Percentiles rank a stretch among this genome's conserved stretches.
Evolutionary conservation across 2,113 vertebrate species (phyloP).

Genomic region (Carassius auratus): DNA sequence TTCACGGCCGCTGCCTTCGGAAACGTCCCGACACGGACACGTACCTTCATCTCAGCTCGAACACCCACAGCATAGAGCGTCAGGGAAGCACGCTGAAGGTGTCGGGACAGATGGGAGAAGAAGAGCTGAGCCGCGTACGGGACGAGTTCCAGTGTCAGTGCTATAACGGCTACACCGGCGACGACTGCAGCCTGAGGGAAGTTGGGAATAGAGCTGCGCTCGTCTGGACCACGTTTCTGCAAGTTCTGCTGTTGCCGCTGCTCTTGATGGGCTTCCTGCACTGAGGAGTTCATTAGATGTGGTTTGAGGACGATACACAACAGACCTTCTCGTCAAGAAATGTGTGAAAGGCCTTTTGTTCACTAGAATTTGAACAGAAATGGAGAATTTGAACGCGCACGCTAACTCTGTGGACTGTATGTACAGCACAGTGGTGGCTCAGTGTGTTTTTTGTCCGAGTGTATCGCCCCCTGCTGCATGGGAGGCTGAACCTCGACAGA

Average conservation of each 20-base stretch:
- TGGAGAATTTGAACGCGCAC: not conserved
- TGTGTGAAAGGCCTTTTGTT: not conserved
- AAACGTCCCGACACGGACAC: conserved; percentile 61
- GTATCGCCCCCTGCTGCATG: conserved; percentile 34
- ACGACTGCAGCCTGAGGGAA: conserved; percentile 68
- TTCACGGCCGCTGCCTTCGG: conserved; percentile 85
- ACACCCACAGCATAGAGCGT: conserved; percentile 75
- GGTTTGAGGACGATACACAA: no score
- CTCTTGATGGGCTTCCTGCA: conserved; percentile 68
- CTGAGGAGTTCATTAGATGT: conserved; percentile 46
- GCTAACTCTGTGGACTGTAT: not conserved
- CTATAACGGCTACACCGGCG: conserved; percentile 81
- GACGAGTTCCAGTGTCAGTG: conserved; percentile 86
- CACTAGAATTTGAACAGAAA: not conserved
- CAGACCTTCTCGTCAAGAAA: not conserved
- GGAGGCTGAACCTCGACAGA: conserved; percentile 2
- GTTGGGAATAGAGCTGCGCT: conserved; percentile 63
- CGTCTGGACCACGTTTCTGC: conserved; percentile 50
- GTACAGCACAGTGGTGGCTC: not conserved
- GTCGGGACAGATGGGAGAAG: conserved; percentile 61
- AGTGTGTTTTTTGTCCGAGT: not conserved
- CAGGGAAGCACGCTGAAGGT: conserved; percentile 57
- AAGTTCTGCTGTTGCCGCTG: conserved; percentile 63
- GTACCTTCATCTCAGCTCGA: conserved; percentile 82
- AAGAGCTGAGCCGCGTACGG: conserved; percentile 64